Evolutionary conservation across 2,797 vertebrate species (phyloP), one percentile per base, ranked within the genome.

Genomic region (Myotis myotis): DNA sequence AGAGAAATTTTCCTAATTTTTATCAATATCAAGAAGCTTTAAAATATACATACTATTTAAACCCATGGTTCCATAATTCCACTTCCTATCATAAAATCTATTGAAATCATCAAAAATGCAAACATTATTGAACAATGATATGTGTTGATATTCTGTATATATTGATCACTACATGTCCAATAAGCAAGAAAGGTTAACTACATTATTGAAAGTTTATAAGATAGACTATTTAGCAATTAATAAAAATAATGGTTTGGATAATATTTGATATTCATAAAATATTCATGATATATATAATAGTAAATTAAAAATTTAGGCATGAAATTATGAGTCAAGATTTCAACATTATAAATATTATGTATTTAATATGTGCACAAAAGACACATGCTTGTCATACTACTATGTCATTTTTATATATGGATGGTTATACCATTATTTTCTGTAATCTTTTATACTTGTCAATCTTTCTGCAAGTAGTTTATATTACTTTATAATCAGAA

Each of bases 81-180:
- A 60, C 16, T 79, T 71, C 47, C 76, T 12, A 6, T 53, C 44
- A 88, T 74, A 72, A 81, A 76, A 80, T 60, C 57, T 71, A 51
- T 23, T 66, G 17, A 93, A 94, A 91, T 87, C 3, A 79, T 79
- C 6, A 88, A 22, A 96, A 97, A 87, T 66, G 20, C 3, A 78
- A 55, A 95, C 20, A 0, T 22, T 89, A 86, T 66, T 60, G 19
- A 84, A 75, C 22, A 60, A 60, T 41, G 3, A 38, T 25, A 62
- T 51, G 4, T 38, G 75, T 53, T 79, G 6, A 28, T 85, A 25
- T 71, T 76, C 70, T 41, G 8, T 66, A 41, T 71, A 80, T 86
- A 60, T 55, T 88, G 53, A 66, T 78, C 13, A 62, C 33, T 82
- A 44, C 19, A 93, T 38, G 53, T 72, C 8, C 36, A 85, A 74